Conservation (phyloP, 2,113 vertebrate genomes). For the Butorides virescens region DNA sequence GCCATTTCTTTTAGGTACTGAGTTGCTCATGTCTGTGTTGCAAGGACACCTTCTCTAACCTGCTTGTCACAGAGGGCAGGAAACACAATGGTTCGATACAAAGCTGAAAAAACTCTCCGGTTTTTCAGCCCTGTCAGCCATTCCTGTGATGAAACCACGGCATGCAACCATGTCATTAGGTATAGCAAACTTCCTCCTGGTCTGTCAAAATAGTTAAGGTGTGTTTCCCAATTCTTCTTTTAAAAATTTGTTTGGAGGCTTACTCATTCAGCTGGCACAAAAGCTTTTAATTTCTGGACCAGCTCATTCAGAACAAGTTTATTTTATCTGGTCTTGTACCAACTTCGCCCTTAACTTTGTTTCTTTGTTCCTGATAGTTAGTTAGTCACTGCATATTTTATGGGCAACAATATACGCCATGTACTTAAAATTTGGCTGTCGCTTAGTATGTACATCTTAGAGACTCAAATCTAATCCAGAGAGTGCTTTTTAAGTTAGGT, state of each 20-base stretch:
- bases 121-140: neutral
- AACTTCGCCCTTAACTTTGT: neutral
- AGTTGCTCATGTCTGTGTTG: neutral
- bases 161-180: neutral
- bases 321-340: neutral
- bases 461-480: neutral
- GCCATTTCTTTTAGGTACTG: neutral
- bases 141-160: neutral
- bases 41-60: neutral
- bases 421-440: neutral
- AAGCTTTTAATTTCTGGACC: neutral
- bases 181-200: neutral
- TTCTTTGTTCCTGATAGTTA: neutral
- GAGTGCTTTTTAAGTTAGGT: neutral
- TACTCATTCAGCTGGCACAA: neutral
- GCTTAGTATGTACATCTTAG: neutral
- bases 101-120: neutral
- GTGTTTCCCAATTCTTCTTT: neutral
- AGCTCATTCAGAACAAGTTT: neutral
- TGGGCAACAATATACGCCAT: fast-evolving
- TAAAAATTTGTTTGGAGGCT: neutral
- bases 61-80: neutral
- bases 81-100: neutral
- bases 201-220: neutral
- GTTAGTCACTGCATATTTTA: neutral